Base-by-base conservation (phyloP, 2,113 vertebrate species). In the Oceanodroma tethys region DNA sequence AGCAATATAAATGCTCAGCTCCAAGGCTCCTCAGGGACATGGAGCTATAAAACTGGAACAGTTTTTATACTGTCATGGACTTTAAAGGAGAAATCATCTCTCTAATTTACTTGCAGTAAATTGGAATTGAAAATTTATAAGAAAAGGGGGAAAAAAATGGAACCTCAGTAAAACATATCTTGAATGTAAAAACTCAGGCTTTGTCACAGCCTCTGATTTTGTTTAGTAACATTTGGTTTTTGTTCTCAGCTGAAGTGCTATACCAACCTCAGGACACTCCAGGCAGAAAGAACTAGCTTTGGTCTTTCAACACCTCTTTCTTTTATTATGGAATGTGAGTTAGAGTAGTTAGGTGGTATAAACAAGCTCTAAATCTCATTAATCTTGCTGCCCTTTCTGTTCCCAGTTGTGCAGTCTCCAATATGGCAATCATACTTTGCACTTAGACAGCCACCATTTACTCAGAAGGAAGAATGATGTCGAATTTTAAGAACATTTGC, bases 271-370 rank as follows among this genome's bases (percentile, higher is more conserved):
- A 67, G 67, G 83, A 96, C 50, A 82, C 43, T 70, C 40, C 17
- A 83, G 36, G 27, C 82, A 93, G 43, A 91, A 81, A 73, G 26
- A 91, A 66, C 32, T 47, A 93, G 38, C 85, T 88, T 85, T 85
- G 36, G 75, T 95, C 82, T 96, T 97, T 97, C 93, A 91, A 81
- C 94, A 94, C 89, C 34, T 79, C 63, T 92, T 95, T 89, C 70
- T 75, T 93, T 81, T 86, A 91, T 76, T 94, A 60, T 23, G 78
- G 72, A 96, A 97, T 86, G 75, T 53, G 70, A 90, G 53, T 85
- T 85, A 73, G 72, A 60, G 66, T 45, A 59, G 67, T 60, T 74
- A 81, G 47, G 43, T 71, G 94, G 55, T 63, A 81, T 87, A 97
- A 97, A 94, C 88, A 95, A 88, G 11, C 47, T 66, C 65, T 93